A percentile compares a stretch with the other conserved stretches of the same genome.
phyloP scores from a whole-genome alignment of 2,888 invertebrate species.

The Danaus chrysippus region DNA sequence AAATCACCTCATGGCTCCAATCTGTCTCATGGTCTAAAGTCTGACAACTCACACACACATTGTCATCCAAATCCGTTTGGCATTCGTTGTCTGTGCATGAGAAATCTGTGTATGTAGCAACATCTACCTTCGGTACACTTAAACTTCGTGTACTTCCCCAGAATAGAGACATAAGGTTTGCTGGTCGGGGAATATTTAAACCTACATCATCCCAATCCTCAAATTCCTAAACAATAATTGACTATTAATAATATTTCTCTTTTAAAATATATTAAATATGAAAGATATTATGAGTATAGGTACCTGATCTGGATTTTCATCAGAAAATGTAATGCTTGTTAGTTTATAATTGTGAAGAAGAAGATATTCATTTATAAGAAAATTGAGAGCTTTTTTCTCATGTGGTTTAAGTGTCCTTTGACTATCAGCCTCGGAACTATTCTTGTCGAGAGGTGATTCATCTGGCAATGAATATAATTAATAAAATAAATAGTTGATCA shows the following conservation, averaged over 20 bases:
- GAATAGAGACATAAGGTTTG: constrained; percentile 84
- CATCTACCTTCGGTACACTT: constrained; percentile 61
- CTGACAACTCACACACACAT: constrained; percentile 68
- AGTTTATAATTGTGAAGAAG: constrained; percentile 88
- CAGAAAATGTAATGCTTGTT: constrained; percentile 93
- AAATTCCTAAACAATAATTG: constrained; percentile 80
- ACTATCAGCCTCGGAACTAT: constrained; percentile 51
- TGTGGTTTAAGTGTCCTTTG: constrained; percentile 84
- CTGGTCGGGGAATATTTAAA: constrained; percentile 89
- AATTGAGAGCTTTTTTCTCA: constrained; percentile 90
- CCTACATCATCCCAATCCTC: constrained; percentile 97
- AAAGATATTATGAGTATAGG: constrained; percentile 4
- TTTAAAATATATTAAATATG: background rate
- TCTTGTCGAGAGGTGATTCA: constrained; percentile 67
- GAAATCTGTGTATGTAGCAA: constrained; percentile 69
- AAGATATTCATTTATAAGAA: constrained; percentile 91
- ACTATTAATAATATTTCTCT: background rate
- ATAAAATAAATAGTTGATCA: background rate
- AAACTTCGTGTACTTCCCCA: constrained; percentile 72
- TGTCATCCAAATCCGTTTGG: constrained; percentile 73
- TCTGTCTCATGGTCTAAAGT: constrained; percentile 58
- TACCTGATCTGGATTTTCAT: constrained; percentile 93
- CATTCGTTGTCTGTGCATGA: constrained; percentile 49
- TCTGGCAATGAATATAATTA: constrained; percentile 46
- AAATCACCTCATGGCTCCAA: constrained; percentile 69